These are phyloP conservation scores for Astur gentilis DNA, from an alignment of 2,113 vertebrate species.

Conservation along the genomic window DNA sequence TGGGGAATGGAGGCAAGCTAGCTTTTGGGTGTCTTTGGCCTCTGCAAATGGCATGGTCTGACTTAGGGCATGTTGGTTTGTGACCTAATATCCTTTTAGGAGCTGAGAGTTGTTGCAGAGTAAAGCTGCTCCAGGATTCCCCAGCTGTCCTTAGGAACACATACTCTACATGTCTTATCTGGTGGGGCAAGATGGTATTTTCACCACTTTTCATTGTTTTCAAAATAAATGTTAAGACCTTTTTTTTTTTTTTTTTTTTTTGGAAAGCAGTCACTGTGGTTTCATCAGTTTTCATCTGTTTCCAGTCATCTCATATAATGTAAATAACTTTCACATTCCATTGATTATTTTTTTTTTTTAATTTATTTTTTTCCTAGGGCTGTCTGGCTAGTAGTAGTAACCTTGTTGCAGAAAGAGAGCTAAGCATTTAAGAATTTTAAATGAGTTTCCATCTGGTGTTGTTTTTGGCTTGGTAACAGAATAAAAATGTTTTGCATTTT, in stretches of 20 bases:
- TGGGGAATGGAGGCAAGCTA: background rate
- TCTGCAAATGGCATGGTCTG: background rate
- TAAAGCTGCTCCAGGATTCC: background rate
- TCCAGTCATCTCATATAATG: background rate
- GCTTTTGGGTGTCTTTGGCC: background rate
- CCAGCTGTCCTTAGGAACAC: background rate
- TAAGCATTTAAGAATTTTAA: conserved; percentile 33
- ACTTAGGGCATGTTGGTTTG: background rate
- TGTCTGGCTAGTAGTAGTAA: background rate
- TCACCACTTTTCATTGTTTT: background rate
- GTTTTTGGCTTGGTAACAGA: background rate
- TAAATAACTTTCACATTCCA: background rate
- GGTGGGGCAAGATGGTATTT: background rate
- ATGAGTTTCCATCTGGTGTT: conserved; percentile 43
- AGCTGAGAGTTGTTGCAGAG: background rate
- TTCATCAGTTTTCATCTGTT: background rate
- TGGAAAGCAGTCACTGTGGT: background rate
- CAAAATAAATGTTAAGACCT: background rate
- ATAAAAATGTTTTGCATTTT: conserved; percentile 19
- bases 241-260: background rate
- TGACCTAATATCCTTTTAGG: background rate
- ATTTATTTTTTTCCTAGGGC: background rate
- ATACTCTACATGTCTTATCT: background rate
- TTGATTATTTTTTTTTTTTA: background rate
- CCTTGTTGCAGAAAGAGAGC: background rate